Evolutionary conservation across 2,113 vertebrate species (phyloP).

Genomic region (Chamaea fasciata): DNA sequence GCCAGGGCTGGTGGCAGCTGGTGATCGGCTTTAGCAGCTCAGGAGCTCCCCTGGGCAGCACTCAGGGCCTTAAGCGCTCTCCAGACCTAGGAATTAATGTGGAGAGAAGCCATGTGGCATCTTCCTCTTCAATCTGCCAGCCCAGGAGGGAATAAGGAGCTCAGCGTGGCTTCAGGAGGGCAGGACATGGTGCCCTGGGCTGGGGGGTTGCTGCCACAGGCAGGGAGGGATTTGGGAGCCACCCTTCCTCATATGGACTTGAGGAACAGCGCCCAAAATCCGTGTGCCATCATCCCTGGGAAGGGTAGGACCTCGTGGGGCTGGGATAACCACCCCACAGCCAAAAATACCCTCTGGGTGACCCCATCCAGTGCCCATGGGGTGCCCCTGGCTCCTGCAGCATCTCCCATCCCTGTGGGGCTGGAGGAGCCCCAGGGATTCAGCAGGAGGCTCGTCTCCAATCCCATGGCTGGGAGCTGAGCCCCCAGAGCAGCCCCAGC

Average conservation of each 20-base stretch:
- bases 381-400: background rate
- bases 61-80: background rate
- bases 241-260: fast-evolving
- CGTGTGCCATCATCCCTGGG: fast-evolving
- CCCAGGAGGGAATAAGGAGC: background rate
- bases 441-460: fast-evolving
- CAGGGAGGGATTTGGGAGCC: background rate
- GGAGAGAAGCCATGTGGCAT: background rate
- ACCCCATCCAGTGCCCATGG: background rate
- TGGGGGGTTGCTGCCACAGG: background rate
- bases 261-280: background rate
- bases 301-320: background rate
- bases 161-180: background rate
- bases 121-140: background rate
- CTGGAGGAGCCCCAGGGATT: background rate
- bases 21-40: background rate
- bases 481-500: background rate
- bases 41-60: background rate
- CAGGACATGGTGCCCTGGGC: background rate
- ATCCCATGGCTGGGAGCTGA: background rate
- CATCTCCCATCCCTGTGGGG: background rate
- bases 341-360: fast-evolving
- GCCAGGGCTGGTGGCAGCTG: background rate
- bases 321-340: background rate
- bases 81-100: background rate